Conservation (phyloP, 2,888 invertebrate species). For the Tetropium fuscum region DNA sequence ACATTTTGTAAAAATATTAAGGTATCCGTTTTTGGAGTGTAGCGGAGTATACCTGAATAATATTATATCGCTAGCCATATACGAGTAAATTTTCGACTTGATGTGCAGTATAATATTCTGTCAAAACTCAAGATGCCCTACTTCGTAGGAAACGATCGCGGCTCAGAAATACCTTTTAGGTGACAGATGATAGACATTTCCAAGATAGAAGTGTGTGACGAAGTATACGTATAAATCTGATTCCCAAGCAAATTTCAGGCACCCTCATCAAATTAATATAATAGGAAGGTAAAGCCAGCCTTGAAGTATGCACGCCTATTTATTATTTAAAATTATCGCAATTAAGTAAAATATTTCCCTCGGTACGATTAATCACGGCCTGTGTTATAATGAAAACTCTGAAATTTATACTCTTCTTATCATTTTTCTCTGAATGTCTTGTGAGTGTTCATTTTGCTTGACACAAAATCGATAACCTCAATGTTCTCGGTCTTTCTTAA, state of each 20-base stretch:
- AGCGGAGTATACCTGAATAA: too few species aligned
- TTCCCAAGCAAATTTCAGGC: not conserved
- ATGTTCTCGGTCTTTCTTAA: slow-evolving; percentile 25
- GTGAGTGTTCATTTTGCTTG: slow-evolving; percentile 11
- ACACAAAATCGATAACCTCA: slow-evolving; percentile 27
- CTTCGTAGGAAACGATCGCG: not conserved
- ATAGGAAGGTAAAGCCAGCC: not conserved
- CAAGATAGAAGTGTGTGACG: not conserved
- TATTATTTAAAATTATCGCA: too few species aligned
- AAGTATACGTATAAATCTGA: not conserved
- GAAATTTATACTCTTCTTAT: slow-evolving; percentile 16
- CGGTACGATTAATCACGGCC: slow-evolving; percentile 10
- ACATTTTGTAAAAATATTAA: too few species aligned
- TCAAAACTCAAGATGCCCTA: not conserved
- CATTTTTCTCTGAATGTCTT: slow-evolving; percentile 10
- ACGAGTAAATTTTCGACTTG: too few species aligned
- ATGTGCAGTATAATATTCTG: too few species aligned
- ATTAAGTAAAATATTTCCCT: too few species aligned
- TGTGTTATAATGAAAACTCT: slow-evolving; percentile 5
- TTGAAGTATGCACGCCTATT: too few species aligned
- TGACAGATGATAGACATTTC: slow-evolving; percentile 2
- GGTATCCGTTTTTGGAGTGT: too few species aligned
- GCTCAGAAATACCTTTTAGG: not conserved
- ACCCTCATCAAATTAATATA: slow-evolving; percentile 1
- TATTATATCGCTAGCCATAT: too few species aligned